These are phyloP conservation scores for Syngnathus acus DNA, from an alignment of 2,797 vertebrate genomes.

Conservation along the genomic window DNA sequence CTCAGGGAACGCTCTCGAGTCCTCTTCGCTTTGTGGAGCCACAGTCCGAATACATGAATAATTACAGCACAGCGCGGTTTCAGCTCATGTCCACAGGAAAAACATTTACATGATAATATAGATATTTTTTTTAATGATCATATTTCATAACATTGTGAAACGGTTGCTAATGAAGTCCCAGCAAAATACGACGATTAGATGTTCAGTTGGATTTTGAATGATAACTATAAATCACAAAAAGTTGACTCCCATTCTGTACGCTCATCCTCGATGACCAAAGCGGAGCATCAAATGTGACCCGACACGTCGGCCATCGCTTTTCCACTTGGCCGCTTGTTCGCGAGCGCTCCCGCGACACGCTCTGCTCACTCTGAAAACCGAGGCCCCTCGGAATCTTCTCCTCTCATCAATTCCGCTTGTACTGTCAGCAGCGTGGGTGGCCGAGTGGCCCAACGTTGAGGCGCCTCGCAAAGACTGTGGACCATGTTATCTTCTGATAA, in stretches of 20 bases:
- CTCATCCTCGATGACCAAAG: constrained; percentile 15
- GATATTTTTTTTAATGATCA: too few relatives aligned
- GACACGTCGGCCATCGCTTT: constrained; percentile 15
- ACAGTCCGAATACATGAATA: constrained; percentile 21
- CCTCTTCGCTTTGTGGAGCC: constrained; percentile 31
- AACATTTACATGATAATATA: too few relatives aligned
- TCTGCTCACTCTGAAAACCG: neutral
- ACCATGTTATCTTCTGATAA: neutral
- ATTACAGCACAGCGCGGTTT: neutral
- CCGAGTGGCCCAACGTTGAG: neutral
- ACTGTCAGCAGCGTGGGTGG: neutral
- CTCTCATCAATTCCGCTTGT: neutral
- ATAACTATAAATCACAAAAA: neutral
- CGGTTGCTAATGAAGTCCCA: neutral
- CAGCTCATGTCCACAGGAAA: neutral
- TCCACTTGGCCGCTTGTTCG: constrained; percentile 4
- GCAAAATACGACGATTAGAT: neutral
- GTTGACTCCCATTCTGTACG: neutral
- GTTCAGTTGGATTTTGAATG: neutral
- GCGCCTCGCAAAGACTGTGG: neutral
- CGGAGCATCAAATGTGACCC: constrained; percentile 27
- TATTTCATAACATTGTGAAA: too few relatives aligned
- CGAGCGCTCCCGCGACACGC: neutral
- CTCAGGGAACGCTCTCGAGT: constrained; percentile 39
- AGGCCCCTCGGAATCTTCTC: neutral